Evolutionary conservation across 2,888 invertebrate genomes (phyloP).

Genomic region (Hecatera dysodea): DNA sequence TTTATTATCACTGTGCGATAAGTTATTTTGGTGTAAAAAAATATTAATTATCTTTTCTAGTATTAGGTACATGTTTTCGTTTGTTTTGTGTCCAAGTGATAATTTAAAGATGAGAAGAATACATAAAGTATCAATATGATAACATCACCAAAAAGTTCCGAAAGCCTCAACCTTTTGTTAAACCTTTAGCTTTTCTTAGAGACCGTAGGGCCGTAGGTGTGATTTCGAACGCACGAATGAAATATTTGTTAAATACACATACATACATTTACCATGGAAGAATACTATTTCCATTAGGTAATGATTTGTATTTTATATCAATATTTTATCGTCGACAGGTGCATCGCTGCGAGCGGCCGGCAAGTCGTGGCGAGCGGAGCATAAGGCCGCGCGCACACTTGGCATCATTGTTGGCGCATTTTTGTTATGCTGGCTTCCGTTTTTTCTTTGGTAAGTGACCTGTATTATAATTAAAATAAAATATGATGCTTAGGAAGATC

Average conservation of each 20-base stretch:
- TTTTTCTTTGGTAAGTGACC: slow-evolving; percentile 96
- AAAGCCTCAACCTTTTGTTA: neutral
- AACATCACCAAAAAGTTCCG: neutral
- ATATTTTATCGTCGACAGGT: slow-evolving; percentile 82
- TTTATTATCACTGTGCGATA: no score
- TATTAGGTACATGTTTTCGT: neutral
- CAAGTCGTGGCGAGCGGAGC: slow-evolving; percentile 96
- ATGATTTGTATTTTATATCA: neutral
- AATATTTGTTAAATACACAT: neutral
- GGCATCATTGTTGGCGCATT: slow-evolving; percentile 99
- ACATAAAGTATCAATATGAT: neutral
- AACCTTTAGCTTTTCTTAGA: neutral
- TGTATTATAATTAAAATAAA: no score
- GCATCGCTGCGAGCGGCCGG: slow-evolving; percentile 93
- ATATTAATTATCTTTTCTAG: no score
- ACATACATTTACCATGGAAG: no score
- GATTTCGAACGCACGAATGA: neutral
- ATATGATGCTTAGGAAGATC: no score
- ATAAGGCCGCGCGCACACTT: slow-evolving; percentile 98
- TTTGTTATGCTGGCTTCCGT: slow-evolving; percentile 98
- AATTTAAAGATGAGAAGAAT: neutral
- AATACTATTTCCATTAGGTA: no score
- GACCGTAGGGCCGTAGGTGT: slow-evolving; percentile 4
- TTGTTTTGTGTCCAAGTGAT: neutral
- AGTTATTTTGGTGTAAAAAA: no score